A percentile compares a stretch with the other conserved stretches of the same genome.
phyloP scores from a whole-genome alignment of 2,888 invertebrate genomes.

The Platycheirus rosarum region DNA sequence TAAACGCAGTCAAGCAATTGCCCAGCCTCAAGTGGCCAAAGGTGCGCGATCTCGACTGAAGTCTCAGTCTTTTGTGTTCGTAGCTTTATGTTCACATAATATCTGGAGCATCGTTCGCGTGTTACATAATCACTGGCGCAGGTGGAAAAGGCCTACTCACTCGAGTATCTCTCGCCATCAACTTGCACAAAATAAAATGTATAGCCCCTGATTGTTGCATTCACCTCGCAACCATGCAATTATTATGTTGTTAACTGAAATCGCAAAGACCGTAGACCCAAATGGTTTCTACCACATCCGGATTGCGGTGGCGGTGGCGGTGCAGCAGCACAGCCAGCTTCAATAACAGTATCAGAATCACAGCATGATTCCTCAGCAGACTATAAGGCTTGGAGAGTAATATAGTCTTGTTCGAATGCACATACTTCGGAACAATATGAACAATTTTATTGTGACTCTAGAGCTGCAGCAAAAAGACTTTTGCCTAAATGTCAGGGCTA shows the following conservation, averaged over 20 bases:
- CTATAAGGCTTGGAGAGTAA: conserved; percentile 2
- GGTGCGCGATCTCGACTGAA: conserved; percentile 1
- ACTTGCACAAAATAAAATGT: conserved; percentile 32
- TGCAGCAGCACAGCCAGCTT: conserved; percentile 16
- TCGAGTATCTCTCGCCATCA: conserved; percentile 29
- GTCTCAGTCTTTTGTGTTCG: conserved; percentile 7
- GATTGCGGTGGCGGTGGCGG: conserved; percentile 39
- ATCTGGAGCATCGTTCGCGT: conserved; percentile 70
- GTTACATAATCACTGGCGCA: conserved; percentile 59
- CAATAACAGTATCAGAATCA: conserved; percentile 58
- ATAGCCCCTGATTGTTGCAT: conserved; percentile 58
- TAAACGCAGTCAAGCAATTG: conserved; percentile 46
- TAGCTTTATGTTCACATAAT: conserved; percentile 36
- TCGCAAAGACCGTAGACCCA: conserved; percentile 48
- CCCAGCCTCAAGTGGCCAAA: background rate
- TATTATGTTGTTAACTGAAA: conserved; percentile 73
- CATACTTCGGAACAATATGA: conserved; percentile 56
- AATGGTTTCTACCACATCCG: conserved; percentile 69
- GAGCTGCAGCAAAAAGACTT: conserved; percentile 14
- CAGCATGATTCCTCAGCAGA: conserved; percentile 59
- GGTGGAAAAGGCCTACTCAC: conserved; percentile 43
- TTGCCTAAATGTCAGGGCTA: conserved; percentile 64
- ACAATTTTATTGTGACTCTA: conserved; percentile 30
- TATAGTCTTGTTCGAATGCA: conserved; percentile 28
- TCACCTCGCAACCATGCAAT: conserved; percentile 65